These are phyloP conservation scores for Carettochelys insculpta DNA, from an alignment of 2,113 vertebrate genomes.

Conservation along the genomic window DNA sequence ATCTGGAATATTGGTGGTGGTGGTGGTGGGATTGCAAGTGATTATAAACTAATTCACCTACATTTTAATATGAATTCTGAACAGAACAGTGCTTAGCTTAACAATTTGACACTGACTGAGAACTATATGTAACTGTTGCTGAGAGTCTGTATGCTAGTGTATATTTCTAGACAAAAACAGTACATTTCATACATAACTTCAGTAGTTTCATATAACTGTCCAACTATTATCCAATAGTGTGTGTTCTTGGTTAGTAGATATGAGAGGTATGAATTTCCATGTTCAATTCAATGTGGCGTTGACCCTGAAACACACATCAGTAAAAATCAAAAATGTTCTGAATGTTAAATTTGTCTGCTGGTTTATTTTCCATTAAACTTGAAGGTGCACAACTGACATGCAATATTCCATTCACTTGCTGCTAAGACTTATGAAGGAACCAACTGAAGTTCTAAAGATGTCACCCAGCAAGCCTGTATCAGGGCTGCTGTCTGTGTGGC, in stretches of 20 bases:
- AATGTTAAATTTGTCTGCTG: not conserved
- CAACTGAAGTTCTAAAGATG: not conserved
- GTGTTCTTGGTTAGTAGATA: not conserved
- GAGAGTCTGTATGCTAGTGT: not conserved
- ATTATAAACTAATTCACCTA: not conserved
- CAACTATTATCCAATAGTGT: not conserved
- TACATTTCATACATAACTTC: not conserved
- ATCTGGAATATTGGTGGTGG: not conserved
- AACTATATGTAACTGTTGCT: not conserved
- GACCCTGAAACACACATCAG: not conserved
- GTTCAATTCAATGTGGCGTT: not conserved
- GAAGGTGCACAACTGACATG: not conserved
- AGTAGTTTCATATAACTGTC: not conserved
- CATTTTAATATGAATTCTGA: not conserved
- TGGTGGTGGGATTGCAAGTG: not conserved
- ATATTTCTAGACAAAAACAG: not conserved
- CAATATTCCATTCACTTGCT: not conserved
- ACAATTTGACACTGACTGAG: not conserved
- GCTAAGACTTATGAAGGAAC: accelerated
- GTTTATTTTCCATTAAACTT: not conserved
- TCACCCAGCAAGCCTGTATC: not conserved
- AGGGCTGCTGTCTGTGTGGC: not conserved
- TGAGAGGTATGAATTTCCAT: not conserved
- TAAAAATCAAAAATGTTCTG: not conserved
- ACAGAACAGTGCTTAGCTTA: not conserved